Conservation (phyloP, 2,113 vertebrate species). For the Salvelinus fontinalis region DNA sequence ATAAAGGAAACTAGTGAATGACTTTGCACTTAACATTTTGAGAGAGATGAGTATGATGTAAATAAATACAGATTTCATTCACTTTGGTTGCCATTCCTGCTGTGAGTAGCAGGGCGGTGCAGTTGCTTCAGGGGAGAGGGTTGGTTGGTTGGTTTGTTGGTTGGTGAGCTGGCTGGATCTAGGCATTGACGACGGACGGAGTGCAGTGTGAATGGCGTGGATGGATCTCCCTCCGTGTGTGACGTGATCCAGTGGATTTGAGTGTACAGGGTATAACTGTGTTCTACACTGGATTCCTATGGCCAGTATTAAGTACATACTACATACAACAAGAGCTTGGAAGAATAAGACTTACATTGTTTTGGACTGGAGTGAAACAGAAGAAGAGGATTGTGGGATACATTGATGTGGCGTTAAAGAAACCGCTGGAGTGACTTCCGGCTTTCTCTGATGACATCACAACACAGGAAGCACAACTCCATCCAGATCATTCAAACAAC, state of each 20-base stretch:
- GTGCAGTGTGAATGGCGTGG: constrained; percentile 14
- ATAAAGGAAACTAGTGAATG: constrained; percentile 36
- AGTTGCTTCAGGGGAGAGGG: constrained; percentile 3
- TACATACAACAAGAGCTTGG: not conserved
- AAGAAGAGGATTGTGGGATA: constrained; percentile 1
- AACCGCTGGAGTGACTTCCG: not conserved
- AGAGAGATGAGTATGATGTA: constrained; percentile 10
- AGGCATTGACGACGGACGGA: not conserved
- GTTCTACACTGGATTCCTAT: constrained; percentile 80
- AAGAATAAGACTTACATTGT: constrained; percentile 7
- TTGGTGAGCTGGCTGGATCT: not conserved
- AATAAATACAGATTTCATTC: constrained; percentile 41
- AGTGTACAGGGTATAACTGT: constrained; percentile 37
- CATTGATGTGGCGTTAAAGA: not conserved
- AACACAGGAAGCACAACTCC: not conserved
- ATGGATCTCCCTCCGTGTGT: not conserved
- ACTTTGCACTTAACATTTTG: constrained; percentile 69
- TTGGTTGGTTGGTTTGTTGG: too few relatives aligned
- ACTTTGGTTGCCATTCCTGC: constrained; percentile 44
- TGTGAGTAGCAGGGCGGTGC: constrained; percentile 35
- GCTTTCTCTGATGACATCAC: not conserved
- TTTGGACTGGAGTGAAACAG: not conserved
- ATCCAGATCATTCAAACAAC: too few relatives aligned
- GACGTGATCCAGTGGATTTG: constrained; percentile 31
- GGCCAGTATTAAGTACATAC: constrained; percentile 52